phyloP scores from a whole-genome alignment of 2,888 invertebrate species.

The Papilio demoleus region DNA sequence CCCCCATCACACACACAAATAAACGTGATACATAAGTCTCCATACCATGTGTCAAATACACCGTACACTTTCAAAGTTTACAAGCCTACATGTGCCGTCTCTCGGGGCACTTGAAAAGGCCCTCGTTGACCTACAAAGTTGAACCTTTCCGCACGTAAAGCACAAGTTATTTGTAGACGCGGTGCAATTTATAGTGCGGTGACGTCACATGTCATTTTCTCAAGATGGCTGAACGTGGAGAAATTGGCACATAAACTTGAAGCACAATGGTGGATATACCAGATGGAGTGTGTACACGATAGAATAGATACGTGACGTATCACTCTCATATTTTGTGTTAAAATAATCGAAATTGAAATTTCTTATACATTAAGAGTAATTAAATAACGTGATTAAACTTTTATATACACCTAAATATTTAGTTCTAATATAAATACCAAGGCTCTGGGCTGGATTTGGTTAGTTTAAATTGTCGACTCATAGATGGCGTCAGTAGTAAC shows the following conservation, averaged over 20 bases:
- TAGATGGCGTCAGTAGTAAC: constrained; percentile 31
- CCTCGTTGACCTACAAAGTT: constrained; percentile 41
- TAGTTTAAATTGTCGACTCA: not conserved
- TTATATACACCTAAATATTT: too few relatives aligned
- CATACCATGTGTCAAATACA: constrained; percentile 20
- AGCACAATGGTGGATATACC: too few relatives aligned
- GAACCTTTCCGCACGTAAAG: constrained; percentile 31
- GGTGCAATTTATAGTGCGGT: constrained; percentile 20
- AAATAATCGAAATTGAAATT: too few relatives aligned
- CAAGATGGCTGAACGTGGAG: not conserved
- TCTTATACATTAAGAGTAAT: too few relatives aligned
- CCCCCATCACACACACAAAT: not conserved
- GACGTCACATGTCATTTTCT: constrained; percentile 32
- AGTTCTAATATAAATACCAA: too few relatives aligned
- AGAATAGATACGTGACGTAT: too few relatives aligned
- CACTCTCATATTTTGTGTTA: too few relatives aligned
- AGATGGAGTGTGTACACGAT: too few relatives aligned
- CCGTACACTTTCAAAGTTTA: constrained; percentile 30
- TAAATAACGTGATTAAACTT: too few relatives aligned
- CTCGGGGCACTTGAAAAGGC: constrained; percentile 34
- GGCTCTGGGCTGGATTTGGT: not conserved
- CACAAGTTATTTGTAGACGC: constrained; percentile 30
- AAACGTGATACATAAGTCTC: constrained; percentile 32
- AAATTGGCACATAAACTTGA: constrained; percentile 18
- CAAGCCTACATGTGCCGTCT: constrained; percentile 27